These are phyloP conservation scores for Piaya cayana DNA, from an alignment of 2,113 vertebrate genomes.

Conservation along the genomic window DNA sequence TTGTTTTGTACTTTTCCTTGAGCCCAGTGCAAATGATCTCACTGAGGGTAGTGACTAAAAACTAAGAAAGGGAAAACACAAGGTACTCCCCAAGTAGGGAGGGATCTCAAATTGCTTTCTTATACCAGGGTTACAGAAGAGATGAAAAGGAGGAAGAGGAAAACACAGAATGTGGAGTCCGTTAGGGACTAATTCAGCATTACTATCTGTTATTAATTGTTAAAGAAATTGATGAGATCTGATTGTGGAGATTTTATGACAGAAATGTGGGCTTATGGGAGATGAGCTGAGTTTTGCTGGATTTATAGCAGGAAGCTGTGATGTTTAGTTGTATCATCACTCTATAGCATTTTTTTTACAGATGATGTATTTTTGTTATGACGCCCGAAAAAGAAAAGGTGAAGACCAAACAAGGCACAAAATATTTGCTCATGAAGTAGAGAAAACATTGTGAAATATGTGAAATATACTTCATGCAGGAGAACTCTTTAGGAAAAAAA, in stretches of 20 bases:
- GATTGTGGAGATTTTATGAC: background rate
- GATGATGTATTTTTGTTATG: background rate
- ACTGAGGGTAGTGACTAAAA: accelerated
- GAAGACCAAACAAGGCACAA: background rate
- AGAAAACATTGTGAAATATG: background rate
- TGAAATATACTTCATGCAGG: background rate
- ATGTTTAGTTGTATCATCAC: background rate
- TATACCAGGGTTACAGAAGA: background rate
- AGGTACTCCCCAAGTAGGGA: background rate
- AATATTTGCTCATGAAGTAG: background rate
- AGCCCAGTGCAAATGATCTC: background rate
- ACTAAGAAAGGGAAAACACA: background rate
- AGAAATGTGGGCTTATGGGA: background rate
- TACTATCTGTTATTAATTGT: background rate
- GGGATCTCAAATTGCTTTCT: background rate
- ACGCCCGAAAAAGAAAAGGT: background rate
- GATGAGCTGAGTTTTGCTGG: background rate
- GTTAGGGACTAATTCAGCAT: background rate
- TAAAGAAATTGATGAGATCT: accelerated
- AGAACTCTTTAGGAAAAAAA: background rate
- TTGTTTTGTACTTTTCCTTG: background rate
- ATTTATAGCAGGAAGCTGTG: background rate
- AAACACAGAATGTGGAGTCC: background rate
- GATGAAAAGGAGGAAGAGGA: background rate
- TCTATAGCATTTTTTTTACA: background rate